A percentile compares a stretch with the other conserved stretches of the same genome.
phyloP scores from a whole-genome alignment of 53 echinoderm and acorn worm genomes.

The Astropecten irregularis region DNA sequence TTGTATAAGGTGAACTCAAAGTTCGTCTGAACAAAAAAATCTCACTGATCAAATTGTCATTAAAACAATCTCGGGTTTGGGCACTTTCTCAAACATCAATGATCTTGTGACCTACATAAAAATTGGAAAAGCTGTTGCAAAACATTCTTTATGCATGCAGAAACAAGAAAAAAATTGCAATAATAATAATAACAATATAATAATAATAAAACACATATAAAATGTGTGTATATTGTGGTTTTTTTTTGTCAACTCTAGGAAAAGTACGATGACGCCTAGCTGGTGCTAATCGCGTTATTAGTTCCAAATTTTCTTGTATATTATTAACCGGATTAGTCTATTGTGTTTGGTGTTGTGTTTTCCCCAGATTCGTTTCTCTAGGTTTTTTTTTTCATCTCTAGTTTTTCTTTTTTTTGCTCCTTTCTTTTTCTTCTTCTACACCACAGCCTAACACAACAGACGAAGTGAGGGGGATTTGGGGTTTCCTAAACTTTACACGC shows the following conservation, averaged over 20 bases:
- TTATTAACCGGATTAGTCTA: constrained; percentile 36
- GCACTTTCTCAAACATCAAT: too few species aligned
- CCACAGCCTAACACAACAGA: not conserved
- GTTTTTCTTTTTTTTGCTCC: too few species aligned
- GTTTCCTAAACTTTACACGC: not conserved
- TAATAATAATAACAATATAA: too few species aligned
- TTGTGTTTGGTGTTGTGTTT: constrained; percentile 20
- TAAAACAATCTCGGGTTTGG: too few species aligned
- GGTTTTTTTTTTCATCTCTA: not conserved
- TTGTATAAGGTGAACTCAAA: not conserved
- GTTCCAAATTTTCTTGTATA: not conserved
- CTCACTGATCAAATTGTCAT: too few species aligned
- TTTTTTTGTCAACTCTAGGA: not conserved
- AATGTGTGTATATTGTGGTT: too few species aligned
- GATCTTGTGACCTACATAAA: too few species aligned
- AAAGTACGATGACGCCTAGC: constrained; percentile 41
- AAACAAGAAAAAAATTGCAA: too few species aligned
- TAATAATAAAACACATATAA: too few species aligned
- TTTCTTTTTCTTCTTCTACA: not conserved
- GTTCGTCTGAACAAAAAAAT: too few species aligned
- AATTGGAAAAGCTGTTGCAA: too few species aligned
- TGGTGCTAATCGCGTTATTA: constrained; percentile 30
- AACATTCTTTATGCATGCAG: too few species aligned
- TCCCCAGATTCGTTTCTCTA: not conserved
- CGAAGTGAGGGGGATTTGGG: not conserved